Evolutionary conservation across 2,888 invertebrate genomes (phyloP), one percentile per base, ranked within the genome.

Genomic region (Troilus luridus): DNA sequence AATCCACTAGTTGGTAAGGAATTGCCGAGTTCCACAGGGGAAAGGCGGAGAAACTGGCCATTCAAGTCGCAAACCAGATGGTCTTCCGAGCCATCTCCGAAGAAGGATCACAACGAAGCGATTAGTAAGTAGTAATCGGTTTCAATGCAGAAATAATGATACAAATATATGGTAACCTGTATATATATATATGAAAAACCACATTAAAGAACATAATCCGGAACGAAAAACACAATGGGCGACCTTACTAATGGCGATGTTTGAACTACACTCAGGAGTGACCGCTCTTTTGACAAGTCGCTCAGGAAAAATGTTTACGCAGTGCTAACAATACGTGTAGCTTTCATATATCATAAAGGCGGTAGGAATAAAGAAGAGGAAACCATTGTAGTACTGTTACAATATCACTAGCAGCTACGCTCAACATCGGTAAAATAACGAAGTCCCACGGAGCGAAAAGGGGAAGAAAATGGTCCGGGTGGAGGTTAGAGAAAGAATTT

Each of bases 41-140:
- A 81, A 81, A 81, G 81, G 81, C 81, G 21, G 81, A 56, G 54
- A 81, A 81, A 81, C 81, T 81, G 81, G 54, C 81, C 54, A 21
- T 41, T 81, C 81, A 21, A 56, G 81, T 81, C 54, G 81, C 81
- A 81, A 81, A 2, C 81, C 54, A 81, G 54, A 81, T 54, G 54
- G 81, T 41, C 67, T 67, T 8, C 81, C 2, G 21, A 54, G 81
- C 6, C 17, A 54, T 81, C 81, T 81, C 81, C 0, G 21, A 10
- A 19, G 81, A 9, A 67, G 67, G 24, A 67, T 24, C 59, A 41
- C 41, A 41, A 41, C 5, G 41, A 41, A 41, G 62, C 19, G 0
- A 64, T n/a, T 10, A n/a, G 5, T 9, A 21, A 64, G 10, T 9
- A 64, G 1, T 0, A 64, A 64, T n/a, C n/a, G 8, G 64, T 64